Conservation (phyloP, 2,113 vertebrate genomes). For the Isurus oxyrinchus region DNA sequence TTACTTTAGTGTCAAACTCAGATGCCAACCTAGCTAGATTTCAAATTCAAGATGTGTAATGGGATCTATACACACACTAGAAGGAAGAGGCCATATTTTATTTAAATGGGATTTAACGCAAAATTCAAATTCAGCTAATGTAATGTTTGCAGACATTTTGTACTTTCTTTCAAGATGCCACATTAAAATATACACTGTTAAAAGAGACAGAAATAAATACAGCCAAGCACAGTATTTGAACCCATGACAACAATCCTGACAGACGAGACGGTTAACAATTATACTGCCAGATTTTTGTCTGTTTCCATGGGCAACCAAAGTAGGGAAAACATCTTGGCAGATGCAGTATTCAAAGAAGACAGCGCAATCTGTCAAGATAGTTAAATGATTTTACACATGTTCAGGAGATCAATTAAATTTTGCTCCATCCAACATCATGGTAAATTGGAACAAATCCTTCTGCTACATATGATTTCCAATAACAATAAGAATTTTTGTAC, state of each 20-base stretch:
- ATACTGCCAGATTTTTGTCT: not conserved
- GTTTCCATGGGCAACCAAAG: constrained; percentile 29
- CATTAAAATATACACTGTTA: constrained; percentile 5
- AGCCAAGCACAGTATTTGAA: not conserved
- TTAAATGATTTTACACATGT: constrained; percentile 21
- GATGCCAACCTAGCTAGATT: not conserved
- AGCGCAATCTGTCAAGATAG: constrained; percentile 7
- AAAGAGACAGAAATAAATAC: not conserved
- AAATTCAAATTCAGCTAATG: not conserved
- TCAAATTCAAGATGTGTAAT: not conserved
- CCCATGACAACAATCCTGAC: not conserved
- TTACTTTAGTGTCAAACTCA: not conserved
- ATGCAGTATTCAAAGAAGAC: constrained; percentile 19
- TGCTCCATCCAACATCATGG: not conserved
- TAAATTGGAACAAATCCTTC: not conserved
- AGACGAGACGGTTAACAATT: not conserved
- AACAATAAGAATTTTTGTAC: not conserved
- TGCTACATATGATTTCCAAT: not conserved
- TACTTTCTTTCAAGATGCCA: not conserved
- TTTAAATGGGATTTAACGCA: not conserved
- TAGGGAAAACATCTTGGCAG: constrained; percentile 1
- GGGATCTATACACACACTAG: not conserved
- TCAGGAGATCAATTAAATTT: not conserved
- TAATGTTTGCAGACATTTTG: not conserved
- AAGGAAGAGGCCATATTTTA: not conserved